Evolutionary conservation across 2,888 invertebrate species (phyloP).

Genomic region (Philereme vetulata): DNA sequence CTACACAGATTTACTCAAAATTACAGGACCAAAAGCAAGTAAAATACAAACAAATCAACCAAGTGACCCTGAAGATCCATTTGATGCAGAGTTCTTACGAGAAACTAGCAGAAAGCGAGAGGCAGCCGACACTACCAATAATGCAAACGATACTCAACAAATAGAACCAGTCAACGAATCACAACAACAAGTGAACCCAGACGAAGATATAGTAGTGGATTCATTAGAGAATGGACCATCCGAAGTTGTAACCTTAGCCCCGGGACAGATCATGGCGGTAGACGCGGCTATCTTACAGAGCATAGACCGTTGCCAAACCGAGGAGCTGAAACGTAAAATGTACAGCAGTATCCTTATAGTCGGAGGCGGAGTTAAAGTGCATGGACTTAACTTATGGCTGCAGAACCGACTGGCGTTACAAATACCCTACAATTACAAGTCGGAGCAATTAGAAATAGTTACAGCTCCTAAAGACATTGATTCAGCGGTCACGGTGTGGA

Average conservation of each 20-base stretch:
- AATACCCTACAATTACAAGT: constrained; percentile 90
- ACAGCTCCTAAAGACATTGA: constrained; percentile 96
- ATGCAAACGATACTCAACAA: constrained; percentile 70
- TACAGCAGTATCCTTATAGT: constrained; percentile 96
- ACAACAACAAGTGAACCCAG: constrained; percentile 79
- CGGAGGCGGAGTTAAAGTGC: constrained; percentile 95
- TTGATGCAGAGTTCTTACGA: constrained; percentile 95
- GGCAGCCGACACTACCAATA: constrained; percentile 68
- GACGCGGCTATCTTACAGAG: constrained; percentile 96
- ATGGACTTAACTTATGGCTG: constrained; percentile 92
- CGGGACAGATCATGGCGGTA: constrained; percentile 92
- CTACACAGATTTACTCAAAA: constrained; percentile 93
- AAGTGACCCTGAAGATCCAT: constrained; percentile 95
- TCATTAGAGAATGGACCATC: constrained; percentile 81
- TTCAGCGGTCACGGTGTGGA: constrained; percentile 95
- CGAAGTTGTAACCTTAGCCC: constrained; percentile 88
- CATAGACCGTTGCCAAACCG: constrained; percentile 94
- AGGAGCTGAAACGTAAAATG: constrained; percentile 96
- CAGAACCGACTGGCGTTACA: constrained; percentile 93
- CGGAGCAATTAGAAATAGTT: constrained; percentile 94
- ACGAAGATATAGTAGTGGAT: constrained; percentile 90
- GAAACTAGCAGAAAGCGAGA: constrained; percentile 90
- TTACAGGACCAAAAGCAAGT: constrained; percentile 90
- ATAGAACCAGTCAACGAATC: constrained; percentile 79
- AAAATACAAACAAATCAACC: constrained; percentile 89